Conservation (phyloP, 2,888 invertebrate species). For the Seira ritae region DNA sequence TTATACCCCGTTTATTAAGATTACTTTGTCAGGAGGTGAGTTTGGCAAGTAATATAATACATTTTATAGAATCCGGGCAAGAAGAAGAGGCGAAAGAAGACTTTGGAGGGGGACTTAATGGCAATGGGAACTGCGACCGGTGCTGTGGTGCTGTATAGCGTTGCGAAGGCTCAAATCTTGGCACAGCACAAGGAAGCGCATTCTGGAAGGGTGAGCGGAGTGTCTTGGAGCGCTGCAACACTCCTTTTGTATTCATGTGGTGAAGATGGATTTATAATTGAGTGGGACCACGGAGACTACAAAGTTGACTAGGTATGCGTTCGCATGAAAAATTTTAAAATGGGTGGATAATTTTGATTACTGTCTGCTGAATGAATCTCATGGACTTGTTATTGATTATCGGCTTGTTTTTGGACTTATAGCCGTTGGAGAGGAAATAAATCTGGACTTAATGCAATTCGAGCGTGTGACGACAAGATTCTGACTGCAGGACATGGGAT, state of each 20-base stretch:
- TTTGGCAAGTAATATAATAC: not conserved
- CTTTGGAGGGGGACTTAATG: slow-evolving; percentile 78
- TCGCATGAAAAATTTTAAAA: slow-evolving; percentile 1
- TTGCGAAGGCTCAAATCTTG: slow-evolving; percentile 81
- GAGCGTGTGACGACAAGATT: slow-evolving; percentile 78
- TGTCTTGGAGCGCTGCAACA: slow-evolving; percentile 79
- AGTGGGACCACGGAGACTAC: slow-evolving; percentile 76
- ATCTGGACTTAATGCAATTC: slow-evolving; percentile 79
- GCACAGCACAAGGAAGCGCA: slow-evolving; percentile 79
- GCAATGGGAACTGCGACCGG: slow-evolving; percentile 86
- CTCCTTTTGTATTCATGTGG: slow-evolving; percentile 79
- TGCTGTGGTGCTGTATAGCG: slow-evolving; percentile 83
- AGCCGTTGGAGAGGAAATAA: slow-evolving; percentile 84
- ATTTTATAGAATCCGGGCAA: slow-evolving; percentile 59
- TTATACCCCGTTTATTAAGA: not conserved
- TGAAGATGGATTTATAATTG: slow-evolving; percentile 77
- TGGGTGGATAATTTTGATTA: not conserved
- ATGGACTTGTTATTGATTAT: too few species aligned
- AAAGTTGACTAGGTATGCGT: slow-evolving; percentile 75
- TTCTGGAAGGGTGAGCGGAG: slow-evolving; percentile 78
- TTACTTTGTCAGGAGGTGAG: not conserved
- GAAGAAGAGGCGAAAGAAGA: slow-evolving; percentile 78
- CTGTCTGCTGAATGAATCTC: too few species aligned
- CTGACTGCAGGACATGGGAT: slow-evolving; percentile 77
- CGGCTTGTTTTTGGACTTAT: slow-evolving; percentile 69